Percentiles rank a stretch among this genome's conserved stretches.
Evolutionary conservation across 2,113 vertebrate genomes (phyloP).

Genomic region (Phylloscopus whistleri): DNA sequence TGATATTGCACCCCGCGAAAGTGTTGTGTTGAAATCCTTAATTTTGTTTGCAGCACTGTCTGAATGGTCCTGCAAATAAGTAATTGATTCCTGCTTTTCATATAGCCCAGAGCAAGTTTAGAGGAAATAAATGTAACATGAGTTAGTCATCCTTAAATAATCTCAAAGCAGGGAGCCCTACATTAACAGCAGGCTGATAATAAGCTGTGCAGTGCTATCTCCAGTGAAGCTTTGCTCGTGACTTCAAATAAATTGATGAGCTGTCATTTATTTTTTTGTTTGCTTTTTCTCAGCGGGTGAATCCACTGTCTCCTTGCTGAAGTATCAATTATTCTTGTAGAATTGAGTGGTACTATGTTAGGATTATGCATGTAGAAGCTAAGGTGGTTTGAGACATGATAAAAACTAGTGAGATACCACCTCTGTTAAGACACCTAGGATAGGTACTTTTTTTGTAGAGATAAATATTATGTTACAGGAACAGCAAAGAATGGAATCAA

Average conservation of each 20-base stretch:
- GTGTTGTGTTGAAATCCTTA: background rate
- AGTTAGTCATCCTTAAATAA: constrained; percentile 47
- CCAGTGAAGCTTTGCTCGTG: background rate
- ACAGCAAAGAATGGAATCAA: background rate
- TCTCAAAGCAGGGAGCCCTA: background rate
- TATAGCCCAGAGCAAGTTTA: background rate
- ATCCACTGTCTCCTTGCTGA: background rate
- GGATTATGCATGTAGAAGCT: background rate
- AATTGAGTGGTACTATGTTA: background rate
- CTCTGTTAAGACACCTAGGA: background rate
- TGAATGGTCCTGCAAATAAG: background rate
- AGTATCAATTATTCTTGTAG: background rate
- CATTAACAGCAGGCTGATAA: constrained; percentile 19
- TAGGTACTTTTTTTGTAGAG: background rate
- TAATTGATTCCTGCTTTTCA: constrained; percentile 7
- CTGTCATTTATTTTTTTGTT: constrained; percentile 21
- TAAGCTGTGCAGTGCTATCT: background rate
- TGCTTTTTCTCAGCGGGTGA: background rate
- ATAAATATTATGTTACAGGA: background rate
- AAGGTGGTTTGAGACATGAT: background rate
- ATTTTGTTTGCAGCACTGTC: background rate
- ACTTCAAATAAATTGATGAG: background rate
- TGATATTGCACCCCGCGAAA: background rate
- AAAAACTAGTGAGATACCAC: background rate
- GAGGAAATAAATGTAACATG: constrained; percentile 13